These are phyloP conservation scores for Ambastaia sidthimunki DNA, from an alignment of 2,797 vertebrate genomes.

Conservation along the genomic window DNA sequence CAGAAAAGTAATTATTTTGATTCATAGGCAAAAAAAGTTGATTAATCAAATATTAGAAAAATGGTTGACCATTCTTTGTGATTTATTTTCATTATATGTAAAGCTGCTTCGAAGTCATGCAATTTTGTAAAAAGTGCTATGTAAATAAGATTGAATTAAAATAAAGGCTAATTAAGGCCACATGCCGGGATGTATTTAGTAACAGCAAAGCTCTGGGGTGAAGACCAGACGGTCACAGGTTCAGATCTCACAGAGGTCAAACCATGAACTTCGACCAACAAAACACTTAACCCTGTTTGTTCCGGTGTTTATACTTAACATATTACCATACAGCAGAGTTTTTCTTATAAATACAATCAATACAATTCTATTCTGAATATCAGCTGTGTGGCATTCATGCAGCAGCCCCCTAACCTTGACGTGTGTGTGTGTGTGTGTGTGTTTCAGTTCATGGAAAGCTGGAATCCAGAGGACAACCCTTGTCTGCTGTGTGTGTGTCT, in stretches of 20 bases:
- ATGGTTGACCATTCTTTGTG: too few species aligned
- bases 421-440: constrained; percentile 51
- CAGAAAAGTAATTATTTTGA: too few species aligned
- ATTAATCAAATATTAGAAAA: too few species aligned
- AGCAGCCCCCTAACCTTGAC: constrained; percentile 10
- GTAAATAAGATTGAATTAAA: too few species aligned
- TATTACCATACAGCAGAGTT: not conserved
- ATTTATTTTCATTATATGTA: too few species aligned
- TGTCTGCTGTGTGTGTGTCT: constrained; percentile 92
- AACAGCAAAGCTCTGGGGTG: not conserved
- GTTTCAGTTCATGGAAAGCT: constrained; percentile 86
- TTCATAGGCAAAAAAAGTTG: too few species aligned
- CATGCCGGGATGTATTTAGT: not conserved
- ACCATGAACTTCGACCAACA: not conserved
- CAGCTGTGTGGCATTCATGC: not conserved
- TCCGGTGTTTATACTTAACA: not conserved
- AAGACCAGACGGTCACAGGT: too few species aligned
- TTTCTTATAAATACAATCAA: not conserved
- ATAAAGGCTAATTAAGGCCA: not conserved
- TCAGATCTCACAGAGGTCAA: not conserved
- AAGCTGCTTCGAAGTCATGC: too few species aligned
- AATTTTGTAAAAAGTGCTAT: too few species aligned
- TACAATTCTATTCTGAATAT: not conserved
- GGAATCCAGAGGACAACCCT: constrained; percentile 86
- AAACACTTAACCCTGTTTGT: not conserved